Evolutionary conservation across 2,797 vertebrate genomes (phyloP), one percentile per base, ranked within the genome.

Genomic region (Poecile montanus): DNA sequence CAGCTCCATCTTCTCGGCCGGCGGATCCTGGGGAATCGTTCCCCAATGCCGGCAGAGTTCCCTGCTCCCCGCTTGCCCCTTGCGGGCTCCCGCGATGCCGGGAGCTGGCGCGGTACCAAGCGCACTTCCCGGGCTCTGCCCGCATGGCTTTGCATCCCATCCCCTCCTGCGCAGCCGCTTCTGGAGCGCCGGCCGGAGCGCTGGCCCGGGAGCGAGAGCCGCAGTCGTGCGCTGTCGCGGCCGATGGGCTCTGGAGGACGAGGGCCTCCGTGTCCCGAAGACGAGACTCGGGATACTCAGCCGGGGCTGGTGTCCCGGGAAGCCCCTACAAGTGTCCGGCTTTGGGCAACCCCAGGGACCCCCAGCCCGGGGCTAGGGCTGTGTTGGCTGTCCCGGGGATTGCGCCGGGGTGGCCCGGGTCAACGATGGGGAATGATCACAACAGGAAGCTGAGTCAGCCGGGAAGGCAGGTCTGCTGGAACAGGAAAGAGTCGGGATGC

Each of bases 371-470:
- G 12, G 9, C 32, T 25, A 47, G 10, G 27, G 57, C 16, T 45
- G 51, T 42, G 18, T 82, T 18, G 34, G 9, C 44, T 21, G 53
- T 3, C 19, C 22, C 2, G 3, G 23, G 19, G 54, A 4, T 44
- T 53, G 58, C 56, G 53, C 9, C 3, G 7, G 16, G 13, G 32
- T 14, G 26, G 26, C 44, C 20, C 9, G 6, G 36, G 51, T 32
- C 3, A 5, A 32, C 12, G 10, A 60, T 72, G 78, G n/a, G 66
- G 45, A 82, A 56, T 16, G 75, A 44, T n/a, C 34, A 15, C 48
- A 5, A 68, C 83, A 80, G 89, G 88, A 95, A 92, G 80, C 85
- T 93, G 93, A 94, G 60, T 94, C 85, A 94, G 77, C 57, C 22
- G 29, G 80, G 95, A 85, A 85, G 56, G 88, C 73, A 48, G 29